phyloP scores from a whole-genome alignment of 2,113 vertebrate species.

The Hystrix brachyura region DNA sequence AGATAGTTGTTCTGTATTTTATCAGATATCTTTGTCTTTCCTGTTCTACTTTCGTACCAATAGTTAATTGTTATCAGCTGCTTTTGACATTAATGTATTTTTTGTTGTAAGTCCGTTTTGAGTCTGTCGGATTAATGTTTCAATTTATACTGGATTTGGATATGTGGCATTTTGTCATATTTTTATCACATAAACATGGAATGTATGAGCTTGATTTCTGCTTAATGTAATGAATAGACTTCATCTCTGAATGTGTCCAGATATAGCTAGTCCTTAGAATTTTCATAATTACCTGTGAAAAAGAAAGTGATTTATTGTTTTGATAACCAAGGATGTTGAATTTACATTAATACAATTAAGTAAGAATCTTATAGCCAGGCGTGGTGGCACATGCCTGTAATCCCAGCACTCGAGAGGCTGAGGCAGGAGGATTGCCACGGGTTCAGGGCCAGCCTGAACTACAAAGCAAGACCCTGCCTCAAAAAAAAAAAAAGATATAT shows the following conservation, averaged over 20 bases:
- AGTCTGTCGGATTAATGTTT: not conserved
- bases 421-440: too few species aligned
- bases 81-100: not conserved
- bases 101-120: not conserved
- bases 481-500: too few species aligned
- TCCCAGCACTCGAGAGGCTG: too few species aligned
- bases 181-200: not conserved
- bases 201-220: not conserved
- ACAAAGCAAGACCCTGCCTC: too few species aligned
- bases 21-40: not conserved
- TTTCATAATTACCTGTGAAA: not conserved
- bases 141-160: not conserved
- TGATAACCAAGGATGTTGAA: not conserved
- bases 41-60: not conserved
- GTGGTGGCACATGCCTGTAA: too few species aligned
- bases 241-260: not conserved
- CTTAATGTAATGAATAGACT: conserved; percentile 12
- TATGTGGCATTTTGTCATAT: not conserved
- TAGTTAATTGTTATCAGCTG: not conserved
- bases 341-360: not conserved
- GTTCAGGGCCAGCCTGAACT: too few species aligned
- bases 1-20: not conserved
- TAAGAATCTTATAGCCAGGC: not conserved
- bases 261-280: not conserved
- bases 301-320: not conserved